These are phyloP conservation scores for Harpalus rubripes DNA, from an alignment of 2,888 invertebrate genomes.

Conservation along the genomic window DNA sequence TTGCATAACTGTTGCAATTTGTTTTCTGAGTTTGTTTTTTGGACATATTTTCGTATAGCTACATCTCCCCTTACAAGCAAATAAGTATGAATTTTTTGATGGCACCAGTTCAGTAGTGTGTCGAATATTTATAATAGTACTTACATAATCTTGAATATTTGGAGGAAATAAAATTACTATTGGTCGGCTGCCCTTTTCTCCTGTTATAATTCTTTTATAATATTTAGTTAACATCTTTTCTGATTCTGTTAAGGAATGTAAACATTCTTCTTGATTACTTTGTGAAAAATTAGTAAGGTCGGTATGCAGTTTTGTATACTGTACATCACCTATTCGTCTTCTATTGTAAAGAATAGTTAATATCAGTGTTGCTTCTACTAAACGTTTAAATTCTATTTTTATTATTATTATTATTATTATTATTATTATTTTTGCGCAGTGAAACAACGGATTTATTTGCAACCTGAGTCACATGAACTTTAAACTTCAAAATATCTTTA, in stretches of 20 bases:
- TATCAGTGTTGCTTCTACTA: conserved; percentile 56
- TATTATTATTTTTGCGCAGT: no score
- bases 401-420: no score
- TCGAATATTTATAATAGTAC: conserved; percentile 46
- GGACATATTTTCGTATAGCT: conserved; percentile 62
- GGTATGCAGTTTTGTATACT: not conserved
- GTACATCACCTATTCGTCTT: conserved; percentile 54
- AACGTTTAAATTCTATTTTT: no score
- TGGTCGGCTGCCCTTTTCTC: conserved; percentile 66
- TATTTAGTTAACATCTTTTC: conserved; percentile 53
- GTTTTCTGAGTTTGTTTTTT: conserved; percentile 46
- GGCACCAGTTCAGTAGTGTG: conserved; percentile 60
- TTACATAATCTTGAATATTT: conserved; percentile 59
- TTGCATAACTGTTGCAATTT: not conserved
- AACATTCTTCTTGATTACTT: conserved; percentile 62
- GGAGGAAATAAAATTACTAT: conserved; percentile 65
- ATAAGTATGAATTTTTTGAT: conserved; percentile 62
- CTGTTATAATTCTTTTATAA: conserved; percentile 65
- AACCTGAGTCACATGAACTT: conserved; percentile 26
- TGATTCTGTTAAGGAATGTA: conserved; percentile 53
- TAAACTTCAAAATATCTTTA: conserved; percentile 62
- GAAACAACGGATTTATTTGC: conserved; percentile 1
- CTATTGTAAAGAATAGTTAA: conserved; percentile 66
- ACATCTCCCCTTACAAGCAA: conserved; percentile 64
- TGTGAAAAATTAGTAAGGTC: conserved; percentile 53